Base-by-base conservation (phyloP, 2,113 vertebrate species). In the Balaenoptera acutorostrata region DNA sequence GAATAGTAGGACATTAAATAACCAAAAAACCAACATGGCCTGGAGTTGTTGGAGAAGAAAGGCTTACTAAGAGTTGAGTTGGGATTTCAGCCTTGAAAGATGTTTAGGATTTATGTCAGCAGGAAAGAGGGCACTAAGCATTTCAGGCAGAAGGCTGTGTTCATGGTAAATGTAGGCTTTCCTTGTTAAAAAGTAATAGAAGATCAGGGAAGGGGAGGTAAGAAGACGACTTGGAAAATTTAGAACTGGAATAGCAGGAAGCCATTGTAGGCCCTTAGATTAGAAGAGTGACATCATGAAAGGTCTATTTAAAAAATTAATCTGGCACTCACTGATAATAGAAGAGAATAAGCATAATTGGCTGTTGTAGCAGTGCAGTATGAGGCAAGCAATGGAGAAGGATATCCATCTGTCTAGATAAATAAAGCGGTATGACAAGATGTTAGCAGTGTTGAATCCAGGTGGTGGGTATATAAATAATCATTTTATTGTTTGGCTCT, bases 281-380 rank as follows among this genome's bases (percentile, higher is more conserved):
- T 84, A 86, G 33, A 96, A 89, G 59, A 96, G 23, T 92, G 68
- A 87, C 46, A 74, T 85, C 31, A n/a, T 72, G 61, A 74, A 95
- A 72, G 9, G 5, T 31, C 15, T 83, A 15, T 93, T 82, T 18
- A 46, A 94, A 88, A 64, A 95, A 61, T 29, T 78, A 90, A 77
- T n/a, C 21, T 88, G 69, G 59, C n/a, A 61, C 25, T 96, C 36
- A 46, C 49, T 82, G 66, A 33, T 77, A 71, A 44, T 86, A 68
- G 44, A 95, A 61, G 61, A 44, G 66, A 69, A 64, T 69, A n/a
- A 71, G 41, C 69, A 15, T 59, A 95, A 83, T 71, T 90, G 61
- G 33, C 74, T 61, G 25, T 55, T 75, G 23, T 11, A 49, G 11
- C 25, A 82, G 11, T 93, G 13, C 8, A 27, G 9, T 72, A 7